These are phyloP conservation scores for Phoenoteleia sp. DNA, from an alignment of 2,888 invertebrate species.

Conservation along the genomic window DNA sequence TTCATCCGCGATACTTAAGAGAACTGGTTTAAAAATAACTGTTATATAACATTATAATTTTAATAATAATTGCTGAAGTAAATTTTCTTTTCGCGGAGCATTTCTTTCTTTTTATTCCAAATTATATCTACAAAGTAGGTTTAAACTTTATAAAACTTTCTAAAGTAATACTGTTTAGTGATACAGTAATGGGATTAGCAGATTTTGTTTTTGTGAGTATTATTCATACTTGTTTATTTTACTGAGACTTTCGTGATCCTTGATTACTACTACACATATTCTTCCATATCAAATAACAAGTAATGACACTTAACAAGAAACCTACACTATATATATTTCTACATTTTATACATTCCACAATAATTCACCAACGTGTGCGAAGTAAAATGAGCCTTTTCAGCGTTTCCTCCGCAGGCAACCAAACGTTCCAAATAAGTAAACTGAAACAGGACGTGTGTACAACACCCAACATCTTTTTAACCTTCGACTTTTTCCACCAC, in stretches of 20 bases:
- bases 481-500: slow-evolving; percentile 55
- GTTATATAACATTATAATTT: too few species aligned
- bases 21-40: too few species aligned
- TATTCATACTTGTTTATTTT: neutral
- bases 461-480: slow-evolving; percentile 55
- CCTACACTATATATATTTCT: slow-evolving; percentile 27
- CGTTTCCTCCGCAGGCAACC: slow-evolving; percentile 38
- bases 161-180: too few species aligned
- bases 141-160: too few species aligned
- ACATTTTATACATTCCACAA: slow-evolving; percentile 52
- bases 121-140: too few species aligned
- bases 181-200: too few species aligned
- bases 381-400: slow-evolving; percentile 48
- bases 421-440: slow-evolving; percentile 60
- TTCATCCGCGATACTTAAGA: too few species aligned
- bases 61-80: too few species aligned
- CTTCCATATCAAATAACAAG: neutral
- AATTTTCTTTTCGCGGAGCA: too few species aligned
- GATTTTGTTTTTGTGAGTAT: neutral
- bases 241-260: neutral
- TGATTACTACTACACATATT: slow-evolving; percentile 21
- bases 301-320: slow-evolving; percentile 35
- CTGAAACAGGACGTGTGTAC: slow-evolving; percentile 54
- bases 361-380: slow-evolving; percentile 40
- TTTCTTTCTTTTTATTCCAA: too few species aligned